These are phyloP conservation scores for Nymphalis polychloros DNA, from an alignment of 2,888 invertebrate species.

Conservation along the genomic window DNA sequence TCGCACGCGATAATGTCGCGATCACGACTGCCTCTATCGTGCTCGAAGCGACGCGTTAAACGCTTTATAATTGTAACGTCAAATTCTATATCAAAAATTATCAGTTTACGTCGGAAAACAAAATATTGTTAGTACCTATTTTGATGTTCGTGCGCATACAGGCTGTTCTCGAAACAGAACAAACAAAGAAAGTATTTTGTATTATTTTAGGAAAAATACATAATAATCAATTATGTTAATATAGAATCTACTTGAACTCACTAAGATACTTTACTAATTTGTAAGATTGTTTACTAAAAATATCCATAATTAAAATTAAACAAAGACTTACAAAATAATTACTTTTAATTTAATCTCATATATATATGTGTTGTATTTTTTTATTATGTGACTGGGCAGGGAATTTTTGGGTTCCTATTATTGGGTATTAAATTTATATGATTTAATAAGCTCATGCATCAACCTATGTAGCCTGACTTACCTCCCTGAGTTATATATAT, in stretches of 20 bases:
- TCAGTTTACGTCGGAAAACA: constrained; percentile 74
- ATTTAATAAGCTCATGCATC: background rate
- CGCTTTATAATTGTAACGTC: constrained; percentile 77
- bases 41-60: constrained; percentile 71
- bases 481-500: background rate
- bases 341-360: no score
- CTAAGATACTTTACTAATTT: no score
- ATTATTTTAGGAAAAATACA: background rate
- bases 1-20: constrained; percentile 78
- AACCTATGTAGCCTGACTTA: constrained; percentile 6
- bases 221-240: no score
- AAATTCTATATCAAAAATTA: constrained; percentile 77
- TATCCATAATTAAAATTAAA: no score
- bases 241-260: no score
- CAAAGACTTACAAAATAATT: no score
- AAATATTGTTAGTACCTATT: constrained; percentile 67
- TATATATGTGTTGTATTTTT: no score
- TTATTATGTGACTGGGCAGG: no score
- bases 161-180: constrained; percentile 47
- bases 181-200: no score
- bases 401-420: no score
- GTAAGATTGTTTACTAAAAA: no score
- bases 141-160: constrained; percentile 60
- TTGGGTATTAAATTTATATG: no score
- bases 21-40: constrained; percentile 74